Evolutionary conservation across 1,140 invertebrate species (phyloP).

Genomic region (Oryzaephilus surinamensis): DNA sequence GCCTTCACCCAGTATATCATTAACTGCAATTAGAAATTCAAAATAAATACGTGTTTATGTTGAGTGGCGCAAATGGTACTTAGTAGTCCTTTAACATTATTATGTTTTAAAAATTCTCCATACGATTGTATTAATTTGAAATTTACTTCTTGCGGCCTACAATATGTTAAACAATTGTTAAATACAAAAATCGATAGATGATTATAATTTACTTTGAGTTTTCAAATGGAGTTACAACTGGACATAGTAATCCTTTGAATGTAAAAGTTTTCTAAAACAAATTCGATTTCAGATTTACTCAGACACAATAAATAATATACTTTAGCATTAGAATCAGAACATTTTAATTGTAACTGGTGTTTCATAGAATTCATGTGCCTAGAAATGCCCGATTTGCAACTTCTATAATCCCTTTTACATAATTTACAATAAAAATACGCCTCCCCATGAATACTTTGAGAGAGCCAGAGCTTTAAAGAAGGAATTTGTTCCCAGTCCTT

Average conservation of each 20-base stretch:
- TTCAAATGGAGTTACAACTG: conserved; percentile 27
- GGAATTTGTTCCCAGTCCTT: conserved; percentile 30
- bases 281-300: too few relatives aligned
- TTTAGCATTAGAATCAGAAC: conserved; percentile 6
- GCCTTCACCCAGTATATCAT: conserved; percentile 69
- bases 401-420: conserved; percentile 30
- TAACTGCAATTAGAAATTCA: conserved; percentile 42
- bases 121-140: conserved; percentile 47
- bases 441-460: conserved; percentile 25
- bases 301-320: background rate
- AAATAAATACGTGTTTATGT: background rate
- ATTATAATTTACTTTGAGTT: conserved; percentile 12
- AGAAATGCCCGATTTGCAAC: conserved; percentile 26
- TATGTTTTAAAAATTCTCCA: conserved; percentile 46
- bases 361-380: conserved; percentile 30
- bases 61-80: conserved; percentile 42
- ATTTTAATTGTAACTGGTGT: conserved; percentile 17
- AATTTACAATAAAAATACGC: conserved; percentile 31
- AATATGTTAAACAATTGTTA: conserved; percentile 1
- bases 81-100: conserved; percentile 52
- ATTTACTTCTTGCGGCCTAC: conserved; percentile 39
- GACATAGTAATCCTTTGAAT: conserved; percentile 28
- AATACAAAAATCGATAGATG: background rate
- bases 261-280: conserved; percentile 26
- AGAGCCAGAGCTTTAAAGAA: conserved; percentile 26